Base-by-base conservation (phyloP, 2,888 invertebrate genomes). In the Dyspetes luteomarginatus region DNA sequence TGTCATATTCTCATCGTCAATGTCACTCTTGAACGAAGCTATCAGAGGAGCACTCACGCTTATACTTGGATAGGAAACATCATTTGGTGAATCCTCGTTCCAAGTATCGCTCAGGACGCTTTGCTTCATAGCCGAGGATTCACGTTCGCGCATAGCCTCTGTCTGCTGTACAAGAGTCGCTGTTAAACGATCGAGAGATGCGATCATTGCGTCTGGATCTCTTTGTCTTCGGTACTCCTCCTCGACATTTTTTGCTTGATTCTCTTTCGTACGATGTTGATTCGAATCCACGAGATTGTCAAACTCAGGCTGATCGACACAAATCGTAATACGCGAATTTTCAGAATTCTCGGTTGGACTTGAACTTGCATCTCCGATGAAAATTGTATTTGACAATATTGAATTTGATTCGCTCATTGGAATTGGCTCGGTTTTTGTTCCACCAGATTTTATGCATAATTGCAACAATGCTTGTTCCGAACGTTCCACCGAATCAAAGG, bases 81-180 rank as follows among this genome's bases (percentile, higher is more conserved):
- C 96, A 89, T 96, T 96, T 0, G 96, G 96, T 0, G 95, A 95
- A 90, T 96, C 95, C 72, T 97, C 97, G 87, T 96, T 96, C 97
- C 97, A 97, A 0, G 96, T 96, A 89, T 96, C 96, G 17, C 93
- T 93, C 0, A 90, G 82, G 24, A 88, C 85, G 86, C 93, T 91
- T 82, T 93, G 89, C 58, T 92, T 92, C 92, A 92, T 91, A 9
- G 89, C 80, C 9, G 83, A 84, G 0, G 88, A 89, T 30, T 91
- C 90, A 4, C 93, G 90, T 87, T 93, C 92, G 0, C 94, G 93
- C 82, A 95, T 91, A 78, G 94, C 94, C 82, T 94, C 94, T 0
- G 95, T 94, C 62, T 95, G 95, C 0, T 94, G 94, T 0, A 95
- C 94, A 55, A 95, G 91, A 83, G 95, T 94, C 9, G 94, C 94